Conservation (phyloP, 2,888 invertebrate species). For the Eledona agricola region DNA sequence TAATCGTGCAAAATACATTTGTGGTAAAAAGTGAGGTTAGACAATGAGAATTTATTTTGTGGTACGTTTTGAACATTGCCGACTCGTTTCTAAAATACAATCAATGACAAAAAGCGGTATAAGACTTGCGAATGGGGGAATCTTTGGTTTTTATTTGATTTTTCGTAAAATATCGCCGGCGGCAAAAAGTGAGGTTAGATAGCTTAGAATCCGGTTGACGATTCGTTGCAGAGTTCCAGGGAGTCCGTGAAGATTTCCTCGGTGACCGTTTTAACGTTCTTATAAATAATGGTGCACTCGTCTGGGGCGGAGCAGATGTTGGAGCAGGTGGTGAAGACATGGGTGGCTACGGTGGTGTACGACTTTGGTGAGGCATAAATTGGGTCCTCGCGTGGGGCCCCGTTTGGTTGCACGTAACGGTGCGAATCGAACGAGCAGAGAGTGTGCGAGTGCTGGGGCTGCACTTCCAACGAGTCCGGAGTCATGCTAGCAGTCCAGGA, state of each 20-base stretch:
- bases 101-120: too few species aligned
- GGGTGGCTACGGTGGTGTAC: slow-evolving; percentile 23
- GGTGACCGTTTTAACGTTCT: slow-evolving; percentile 26
- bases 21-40: too few species aligned
- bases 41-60: too few species aligned
- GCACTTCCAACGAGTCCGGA: slow-evolving; percentile 59
- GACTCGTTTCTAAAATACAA: too few species aligned
- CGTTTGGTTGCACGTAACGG: too few species aligned
- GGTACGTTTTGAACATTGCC: too few species aligned
- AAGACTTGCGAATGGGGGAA: too few species aligned
- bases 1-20: too few species aligned
- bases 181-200: background rate
- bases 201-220: slow-evolving; percentile 33
- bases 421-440: slow-evolving; percentile 18
- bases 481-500: slow-evolving; percentile 51
- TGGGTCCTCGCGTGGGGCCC: too few species aligned
- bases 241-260: slow-evolving; percentile 35
- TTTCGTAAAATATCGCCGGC: too few species aligned
- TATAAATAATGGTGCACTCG: slow-evolving; percentile 26
- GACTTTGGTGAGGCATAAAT: slow-evolving; percentile 30
- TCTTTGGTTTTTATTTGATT: too few species aligned
- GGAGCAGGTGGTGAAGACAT: slow-evolving; percentile 30
- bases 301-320: slow-evolving; percentile 18
- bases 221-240: slow-evolving; percentile 32
- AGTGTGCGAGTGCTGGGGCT: slow-evolving; percentile 4